A percentile compares a stretch with the other conserved stretches of the same genome.
Evolutionary conservation across 2,797 vertebrate genomes (phyloP).

Genomic region (Channallabes apus): DNA sequence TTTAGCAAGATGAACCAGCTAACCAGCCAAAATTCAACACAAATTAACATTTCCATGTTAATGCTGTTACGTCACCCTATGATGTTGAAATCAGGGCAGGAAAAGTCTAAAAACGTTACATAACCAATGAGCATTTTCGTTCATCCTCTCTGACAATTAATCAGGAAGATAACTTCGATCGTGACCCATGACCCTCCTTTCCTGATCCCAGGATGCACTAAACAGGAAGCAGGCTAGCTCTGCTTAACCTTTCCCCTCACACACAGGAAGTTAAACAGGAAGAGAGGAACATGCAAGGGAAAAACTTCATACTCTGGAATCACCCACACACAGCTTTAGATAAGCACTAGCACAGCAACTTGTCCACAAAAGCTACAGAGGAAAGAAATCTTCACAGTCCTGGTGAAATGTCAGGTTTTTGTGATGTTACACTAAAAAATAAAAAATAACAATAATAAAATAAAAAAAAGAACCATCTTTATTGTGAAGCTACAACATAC

Average conservation of each 20-base stretch:
- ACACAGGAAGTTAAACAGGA: conserved; percentile 55
- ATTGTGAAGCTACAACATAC: neutral
- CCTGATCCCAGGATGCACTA: conserved; percentile 59
- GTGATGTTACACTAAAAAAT: neutral
- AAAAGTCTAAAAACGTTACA: neutral
- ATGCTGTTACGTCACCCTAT: neutral
- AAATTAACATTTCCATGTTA: neutral
- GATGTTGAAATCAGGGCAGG: neutral
- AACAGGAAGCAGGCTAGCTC: conserved; percentile 70
- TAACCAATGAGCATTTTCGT: neutral
- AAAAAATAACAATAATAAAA: too few relatives aligned
- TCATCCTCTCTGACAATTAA: conserved; percentile 57
- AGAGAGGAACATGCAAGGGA: conserved; percentile 41
- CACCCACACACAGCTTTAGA: neutral
- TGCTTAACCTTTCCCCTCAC: conserved; percentile 58
- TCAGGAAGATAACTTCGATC: conserved; percentile 35
- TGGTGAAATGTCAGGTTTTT: neutral
- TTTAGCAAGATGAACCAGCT: neutral
- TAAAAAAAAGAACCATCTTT: neutral
- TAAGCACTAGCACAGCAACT: neutral
- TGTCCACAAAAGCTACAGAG: neutral
- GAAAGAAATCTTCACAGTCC: neutral
- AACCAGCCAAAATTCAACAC: neutral
- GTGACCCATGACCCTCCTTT: conserved; percentile 11
- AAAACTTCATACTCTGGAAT: conserved; percentile 30